Evolutionary conservation across 2,797 vertebrate species (phyloP), one percentile per base, ranked within the genome.

Genomic region (Tolypeutes matacus): DNA sequence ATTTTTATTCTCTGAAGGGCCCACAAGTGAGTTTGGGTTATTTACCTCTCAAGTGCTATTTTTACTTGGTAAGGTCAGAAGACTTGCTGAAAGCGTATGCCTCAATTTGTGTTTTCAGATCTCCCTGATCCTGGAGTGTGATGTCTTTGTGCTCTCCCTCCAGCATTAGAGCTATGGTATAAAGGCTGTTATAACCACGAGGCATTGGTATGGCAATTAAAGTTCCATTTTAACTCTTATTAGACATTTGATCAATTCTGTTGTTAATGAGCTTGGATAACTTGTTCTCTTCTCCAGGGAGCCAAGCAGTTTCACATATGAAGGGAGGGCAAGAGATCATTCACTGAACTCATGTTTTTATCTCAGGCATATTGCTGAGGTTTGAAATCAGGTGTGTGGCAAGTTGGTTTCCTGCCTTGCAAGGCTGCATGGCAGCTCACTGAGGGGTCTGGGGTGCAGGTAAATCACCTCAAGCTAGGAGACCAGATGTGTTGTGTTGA

Each of bases 101-200:
- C 25, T 73, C 14, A 39, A 7, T 21, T 39, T 53, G 39, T 25
- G 7, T 49, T 70, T 60, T 15, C 49, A 46, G 14, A 23, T 65
- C 13, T 56, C 17, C 81, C 18, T 82, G 17, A 4, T 29, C 62
- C n/a, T 7, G 1, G 34, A 14, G 4, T 7, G 17, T 3, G 31
- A 20, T 23, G 34, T 82, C 14, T 51, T 25, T 58, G 27, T 34
- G 14, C 10, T 72, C 23, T 64, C 46, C 29, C 2, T 65, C 39
- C 3, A 51, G 62, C 25, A 3, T 49, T 31, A 77, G 36, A 58
- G 25, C 9, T 29, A 1, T 27, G 70, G 14, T 49, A 14, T 10
- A 7, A 82, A 76, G 20, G 29, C 42, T 7, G 0, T 34, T 1
- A 5, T 2, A 4, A 4, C 14, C 36, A 6, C 3, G 1, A 29